Conservation (phyloP, 2,797 vertebrate genomes). For the Glossophaga mutica region DNA sequence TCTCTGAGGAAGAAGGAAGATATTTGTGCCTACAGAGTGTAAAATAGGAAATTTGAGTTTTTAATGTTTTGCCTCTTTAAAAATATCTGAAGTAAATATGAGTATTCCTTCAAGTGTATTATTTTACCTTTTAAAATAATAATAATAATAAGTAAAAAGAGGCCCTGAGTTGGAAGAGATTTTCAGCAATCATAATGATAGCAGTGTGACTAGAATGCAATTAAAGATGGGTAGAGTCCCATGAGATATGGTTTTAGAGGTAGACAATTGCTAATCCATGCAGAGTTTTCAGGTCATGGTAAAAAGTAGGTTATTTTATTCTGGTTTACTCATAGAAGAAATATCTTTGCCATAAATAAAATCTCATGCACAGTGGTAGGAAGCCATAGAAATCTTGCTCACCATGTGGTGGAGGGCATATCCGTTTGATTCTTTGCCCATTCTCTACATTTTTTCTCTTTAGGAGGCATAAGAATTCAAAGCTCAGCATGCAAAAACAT, state of each 20-base stretch:
- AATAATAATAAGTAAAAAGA: background rate
- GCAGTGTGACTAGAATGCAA: background rate
- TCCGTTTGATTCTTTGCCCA: background rate
- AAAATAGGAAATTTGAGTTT: background rate
- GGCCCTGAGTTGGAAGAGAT: background rate
- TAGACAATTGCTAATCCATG: background rate
- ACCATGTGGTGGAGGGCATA: background rate
- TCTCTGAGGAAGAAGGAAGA: background rate
- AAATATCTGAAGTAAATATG: background rate
- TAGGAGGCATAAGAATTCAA: background rate
- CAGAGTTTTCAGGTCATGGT: background rate
- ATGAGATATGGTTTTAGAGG: background rate
- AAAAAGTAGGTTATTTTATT: background rate
- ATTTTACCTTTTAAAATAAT: slow-evolving; percentile 11
- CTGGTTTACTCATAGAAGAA: slow-evolving; percentile 2
- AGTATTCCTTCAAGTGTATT: background rate
- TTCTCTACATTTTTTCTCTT: background rate
- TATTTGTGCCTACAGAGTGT: background rate
- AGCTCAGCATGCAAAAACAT: background rate
- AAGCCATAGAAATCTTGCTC: background rate
- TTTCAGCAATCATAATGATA: background rate
- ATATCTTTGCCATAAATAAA: background rate
- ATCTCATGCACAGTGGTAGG: background rate
- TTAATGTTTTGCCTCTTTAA: background rate
- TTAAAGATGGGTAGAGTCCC: background rate